Conservation (phyloP, 1,140 invertebrate species). For the Saxidomus purpurata region DNA sequence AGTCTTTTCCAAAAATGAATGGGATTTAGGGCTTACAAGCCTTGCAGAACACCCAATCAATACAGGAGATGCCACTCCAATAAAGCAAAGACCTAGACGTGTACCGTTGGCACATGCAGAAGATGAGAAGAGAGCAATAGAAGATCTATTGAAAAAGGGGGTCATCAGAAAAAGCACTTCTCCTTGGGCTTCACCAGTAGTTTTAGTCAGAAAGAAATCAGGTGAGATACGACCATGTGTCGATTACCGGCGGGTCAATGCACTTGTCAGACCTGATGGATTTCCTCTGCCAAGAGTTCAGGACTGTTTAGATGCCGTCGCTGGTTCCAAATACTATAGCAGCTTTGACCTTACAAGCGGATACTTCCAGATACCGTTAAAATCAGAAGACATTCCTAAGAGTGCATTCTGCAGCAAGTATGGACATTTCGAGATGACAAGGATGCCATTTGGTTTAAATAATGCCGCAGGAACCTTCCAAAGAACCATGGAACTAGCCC, state of each 20-base stretch:
- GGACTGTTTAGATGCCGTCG: not conserved
- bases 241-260: not conserved
- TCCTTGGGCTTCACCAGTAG: slow-evolving; percentile 12
- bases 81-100: not conserved
- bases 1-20: slow-evolving; percentile 5
- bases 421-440: slow-evolving; percentile 3
- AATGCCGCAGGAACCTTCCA: slow-evolving; percentile 43
- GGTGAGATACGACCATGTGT: not conserved
- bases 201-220: slow-evolving; percentile 35
- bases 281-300: not conserved
- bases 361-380: too few species aligned
- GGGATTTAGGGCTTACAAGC: slow-evolving; percentile 16
- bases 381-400: slow-evolving; percentile 58
- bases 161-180: slow-evolving; percentile 2
- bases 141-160: slow-evolving; percentile 20
- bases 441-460: not conserved
- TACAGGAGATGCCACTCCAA: slow-evolving; percentile 32
- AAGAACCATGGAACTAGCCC: slow-evolving; percentile 45
- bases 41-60: slow-evolving; percentile 36
- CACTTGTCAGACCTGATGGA: not conserved
- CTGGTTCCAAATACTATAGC: not conserved
- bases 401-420: slow-evolving; percentile 72
- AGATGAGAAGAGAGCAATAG: slow-evolving; percentile 13
- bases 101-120: not conserved
- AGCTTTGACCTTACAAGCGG: not conserved